Evolutionary conservation across 2,888 invertebrate genomes (phyloP).

Genomic region (Polyploca ridens): DNA sequence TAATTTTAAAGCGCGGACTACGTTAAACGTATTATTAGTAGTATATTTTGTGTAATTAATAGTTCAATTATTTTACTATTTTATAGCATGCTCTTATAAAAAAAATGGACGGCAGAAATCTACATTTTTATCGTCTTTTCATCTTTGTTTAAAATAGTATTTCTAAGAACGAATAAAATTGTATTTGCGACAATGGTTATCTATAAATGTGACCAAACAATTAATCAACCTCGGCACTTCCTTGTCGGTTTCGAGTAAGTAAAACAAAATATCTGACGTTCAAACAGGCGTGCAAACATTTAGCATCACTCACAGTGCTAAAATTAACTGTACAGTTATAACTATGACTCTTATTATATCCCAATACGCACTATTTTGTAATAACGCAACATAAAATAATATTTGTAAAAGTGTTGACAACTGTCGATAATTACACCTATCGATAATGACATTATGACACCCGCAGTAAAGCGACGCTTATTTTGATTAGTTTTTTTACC

Average conservation of each 20-base stretch:
- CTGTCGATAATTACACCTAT: not conserved
- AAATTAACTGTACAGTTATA: not conserved
- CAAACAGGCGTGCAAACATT: conserved; percentile 3
- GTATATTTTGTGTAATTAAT: too few relatives aligned
- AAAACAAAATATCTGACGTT: not conserved
- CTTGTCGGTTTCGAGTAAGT: not conserved
- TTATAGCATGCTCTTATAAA: too few relatives aligned
- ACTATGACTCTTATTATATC: not conserved
- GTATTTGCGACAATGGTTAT: not conserved
- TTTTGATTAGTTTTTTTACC: too few relatives aligned
- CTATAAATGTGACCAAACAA: not conserved
- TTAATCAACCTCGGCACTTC: not conserved
- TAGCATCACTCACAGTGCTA: not conserved
- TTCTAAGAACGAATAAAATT: not conserved
- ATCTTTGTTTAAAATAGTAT: not conserved
- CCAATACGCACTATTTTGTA: not conserved
- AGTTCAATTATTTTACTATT: too few relatives aligned
- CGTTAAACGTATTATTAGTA: too few relatives aligned
- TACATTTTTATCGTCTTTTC: too few relatives aligned
- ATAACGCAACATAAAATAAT: not conserved
- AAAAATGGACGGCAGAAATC: too few relatives aligned
- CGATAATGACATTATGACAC: not conserved
- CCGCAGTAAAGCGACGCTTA: not conserved
- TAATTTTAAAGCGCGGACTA: not conserved
- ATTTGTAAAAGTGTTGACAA: not conserved